phyloP scores from a whole-genome alignment of 2,888 invertebrate species.

The Cephus pygmeus region DNA sequence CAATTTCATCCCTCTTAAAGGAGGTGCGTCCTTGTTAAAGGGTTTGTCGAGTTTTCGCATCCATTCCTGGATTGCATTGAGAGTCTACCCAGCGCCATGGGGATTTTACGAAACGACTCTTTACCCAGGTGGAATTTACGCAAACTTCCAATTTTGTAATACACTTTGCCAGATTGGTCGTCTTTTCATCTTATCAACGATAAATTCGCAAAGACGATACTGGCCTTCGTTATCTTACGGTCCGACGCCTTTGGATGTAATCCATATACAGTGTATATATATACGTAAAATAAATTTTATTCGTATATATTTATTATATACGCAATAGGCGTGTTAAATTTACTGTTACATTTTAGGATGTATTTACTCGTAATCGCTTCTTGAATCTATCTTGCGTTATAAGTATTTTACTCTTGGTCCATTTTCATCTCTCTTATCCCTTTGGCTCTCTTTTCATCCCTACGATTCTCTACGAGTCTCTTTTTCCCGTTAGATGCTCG shows the following conservation, averaged over 20 bases:
- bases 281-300: background rate
- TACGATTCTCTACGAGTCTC: background rate
- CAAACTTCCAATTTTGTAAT: background rate
- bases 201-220: background rate
- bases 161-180: background rate
- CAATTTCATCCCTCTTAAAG: background rate
- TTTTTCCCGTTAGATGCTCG: background rate
- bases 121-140: background rate
- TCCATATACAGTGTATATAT: background rate
- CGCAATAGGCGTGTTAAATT: too few relatives aligned
- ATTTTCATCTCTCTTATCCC: background rate
- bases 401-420: background rate
- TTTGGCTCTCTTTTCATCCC: background rate
- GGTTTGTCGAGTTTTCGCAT: background rate
- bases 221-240: background rate
- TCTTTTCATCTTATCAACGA: background rate
- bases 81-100: slow-evolving; percentile 15
- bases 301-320: background rate
- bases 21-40: background rate
- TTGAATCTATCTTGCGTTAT: slow-evolving; percentile 5
- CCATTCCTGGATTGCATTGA: background rate
- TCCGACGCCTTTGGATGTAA: background rate
- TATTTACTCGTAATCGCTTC: slow-evolving; percentile 5
- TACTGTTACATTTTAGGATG: background rate
- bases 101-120: slow-evolving; percentile 28